phyloP scores from a whole-genome alignment of 2,113 vertebrate species.

The Heloderma charlesbogerti region DNA sequence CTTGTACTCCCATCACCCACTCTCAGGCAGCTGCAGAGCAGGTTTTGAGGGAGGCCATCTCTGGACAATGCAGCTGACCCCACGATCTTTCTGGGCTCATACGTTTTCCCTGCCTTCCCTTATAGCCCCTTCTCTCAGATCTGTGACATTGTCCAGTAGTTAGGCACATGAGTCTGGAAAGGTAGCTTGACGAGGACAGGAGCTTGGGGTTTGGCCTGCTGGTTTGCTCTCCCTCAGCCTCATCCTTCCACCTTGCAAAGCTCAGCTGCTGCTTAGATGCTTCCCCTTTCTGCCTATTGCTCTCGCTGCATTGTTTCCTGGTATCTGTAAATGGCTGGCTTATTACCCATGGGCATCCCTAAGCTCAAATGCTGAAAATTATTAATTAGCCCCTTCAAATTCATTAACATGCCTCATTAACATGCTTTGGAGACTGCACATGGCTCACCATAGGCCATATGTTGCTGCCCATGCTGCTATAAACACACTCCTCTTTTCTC shows the following conservation, averaged over 20 bases:
- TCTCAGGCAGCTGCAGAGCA: no score
- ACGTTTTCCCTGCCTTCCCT: no score
- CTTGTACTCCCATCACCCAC: no score
- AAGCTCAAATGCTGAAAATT: neutral
- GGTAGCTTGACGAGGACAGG: neutral
- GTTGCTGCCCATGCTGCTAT: neutral
- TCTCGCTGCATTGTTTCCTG: neutral
- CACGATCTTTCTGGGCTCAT: no score
- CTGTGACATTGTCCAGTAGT: neutral
- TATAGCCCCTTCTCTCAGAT: no score
- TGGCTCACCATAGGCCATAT: neutral
- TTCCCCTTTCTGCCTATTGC: neutral
- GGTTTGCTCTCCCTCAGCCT: neutral
- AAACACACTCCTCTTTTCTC: neutral
- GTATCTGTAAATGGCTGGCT: neutral
- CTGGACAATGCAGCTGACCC: no score
- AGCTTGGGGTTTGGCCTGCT: neutral
- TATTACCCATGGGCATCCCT: neutral
- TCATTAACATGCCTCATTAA: slow-evolving; percentile 18
- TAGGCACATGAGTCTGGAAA: neutral
- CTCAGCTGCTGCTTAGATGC: neutral
- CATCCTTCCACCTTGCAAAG: neutral
- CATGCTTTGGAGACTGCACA: neutral
- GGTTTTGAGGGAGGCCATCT: no score
- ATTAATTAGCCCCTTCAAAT: slow-evolving; percentile 12